phyloP scores from a whole-genome alignment of 2,888 invertebrate genomes.

The Dilophus febrilis region DNA sequence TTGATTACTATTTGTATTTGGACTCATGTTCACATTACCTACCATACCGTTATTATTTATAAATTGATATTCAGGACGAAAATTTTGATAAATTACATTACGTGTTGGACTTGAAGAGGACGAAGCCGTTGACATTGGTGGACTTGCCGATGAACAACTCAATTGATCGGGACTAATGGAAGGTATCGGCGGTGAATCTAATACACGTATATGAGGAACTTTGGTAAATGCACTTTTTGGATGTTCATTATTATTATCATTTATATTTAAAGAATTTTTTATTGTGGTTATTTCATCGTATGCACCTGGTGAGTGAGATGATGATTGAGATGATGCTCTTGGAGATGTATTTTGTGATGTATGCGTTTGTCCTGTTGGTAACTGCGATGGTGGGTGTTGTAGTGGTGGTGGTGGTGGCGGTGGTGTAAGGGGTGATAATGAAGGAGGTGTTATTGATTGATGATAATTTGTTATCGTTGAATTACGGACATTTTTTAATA shows the following conservation, averaged over 20 bases:
- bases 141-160: conserved; percentile 59
- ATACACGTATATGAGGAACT: conserved; percentile 33
- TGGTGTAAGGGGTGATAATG: neutral
- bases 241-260: conserved; percentile 21
- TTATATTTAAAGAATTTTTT: too few species aligned
- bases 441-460: conserved; percentile 10
- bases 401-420: conserved; percentile 15
- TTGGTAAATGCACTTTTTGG: conserved; percentile 74
- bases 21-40: too few species aligned
- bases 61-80: conserved; percentile 28
- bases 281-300: too few species aligned
- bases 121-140: conserved; percentile 65
- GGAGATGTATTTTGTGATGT: conserved; percentile 37
- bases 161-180: conserved; percentile 44
- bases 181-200: conserved; percentile 32
- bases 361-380: conserved; percentile 23
- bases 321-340: too few species aligned
- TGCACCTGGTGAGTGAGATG: too few species aligned
- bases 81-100: conserved; percentile 23
- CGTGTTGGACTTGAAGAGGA: conserved; percentile 40
- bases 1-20: conserved; percentile 27
- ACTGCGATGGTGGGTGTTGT: conserved; percentile 24
- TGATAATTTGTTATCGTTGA: conserved; percentile 11
- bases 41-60: conserved; percentile 14
- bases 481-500: conserved; percentile 14